Evolutionary conservation across 2,888 invertebrate species (phyloP).

Genomic region (Alsophila aescularia): DNA sequence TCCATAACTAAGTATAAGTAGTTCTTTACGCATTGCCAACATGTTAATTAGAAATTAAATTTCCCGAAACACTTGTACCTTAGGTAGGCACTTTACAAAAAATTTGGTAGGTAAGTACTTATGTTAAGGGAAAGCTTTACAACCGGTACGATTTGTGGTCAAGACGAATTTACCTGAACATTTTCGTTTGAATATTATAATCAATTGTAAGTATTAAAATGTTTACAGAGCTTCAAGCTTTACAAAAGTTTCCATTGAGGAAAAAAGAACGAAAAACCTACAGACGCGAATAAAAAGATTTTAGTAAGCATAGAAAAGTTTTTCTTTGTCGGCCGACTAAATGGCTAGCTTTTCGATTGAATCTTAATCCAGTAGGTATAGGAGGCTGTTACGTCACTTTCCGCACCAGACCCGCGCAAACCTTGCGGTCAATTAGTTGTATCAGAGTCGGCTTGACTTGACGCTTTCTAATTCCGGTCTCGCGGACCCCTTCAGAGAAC

Average conservation of each 20-base stretch:
- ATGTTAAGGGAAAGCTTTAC: too few species aligned
- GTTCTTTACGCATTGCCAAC: too few species aligned
- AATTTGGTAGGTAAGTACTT: too few species aligned
- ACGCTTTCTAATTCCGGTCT: constrained; percentile 81
- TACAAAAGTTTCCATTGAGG: constrained; percentile 14
- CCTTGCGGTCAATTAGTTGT: constrained; percentile 81
- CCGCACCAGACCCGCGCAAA: constrained; percentile 69
- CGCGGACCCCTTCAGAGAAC: constrained; percentile 72
- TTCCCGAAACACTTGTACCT: too few species aligned
- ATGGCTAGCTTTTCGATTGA: constrained; percentile 18
- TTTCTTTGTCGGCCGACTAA: constrained; percentile 15
- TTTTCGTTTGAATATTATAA: neutral
- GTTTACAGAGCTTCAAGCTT: constrained; percentile 4
- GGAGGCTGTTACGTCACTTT: constrained; percentile 59
- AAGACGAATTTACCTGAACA: neutral
- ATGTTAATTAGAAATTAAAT: too few species aligned
- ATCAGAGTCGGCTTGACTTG: constrained; percentile 64
- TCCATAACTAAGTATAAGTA: too few species aligned
- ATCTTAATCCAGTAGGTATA: constrained; percentile 21
- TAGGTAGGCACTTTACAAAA: too few species aligned
- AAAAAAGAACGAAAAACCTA: constrained; percentile 17
- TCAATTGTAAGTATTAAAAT: neutral
- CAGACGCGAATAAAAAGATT: constrained; percentile 12
- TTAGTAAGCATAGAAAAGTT: constrained; percentile 3
- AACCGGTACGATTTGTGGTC: neutral